Percentiles rank a stretch among this genome's conserved stretches.
phyloP scores from a whole-genome alignment of 2,888 invertebrate species.

The Conops quadrifasciatus region DNA sequence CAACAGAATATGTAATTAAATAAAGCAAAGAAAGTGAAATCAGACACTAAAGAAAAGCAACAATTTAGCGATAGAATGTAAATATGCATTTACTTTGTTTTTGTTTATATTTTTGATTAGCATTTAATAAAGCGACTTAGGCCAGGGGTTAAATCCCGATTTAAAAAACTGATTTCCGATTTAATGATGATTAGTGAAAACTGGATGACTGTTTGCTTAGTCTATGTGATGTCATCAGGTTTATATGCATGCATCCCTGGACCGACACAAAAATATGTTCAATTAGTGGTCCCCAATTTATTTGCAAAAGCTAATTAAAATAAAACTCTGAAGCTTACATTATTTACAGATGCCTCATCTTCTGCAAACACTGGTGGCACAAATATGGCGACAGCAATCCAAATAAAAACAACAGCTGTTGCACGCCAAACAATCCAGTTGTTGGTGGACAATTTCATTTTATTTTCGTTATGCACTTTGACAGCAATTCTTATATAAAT shows the following conservation, averaged over 20 bases:
- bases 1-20: too few species aligned
- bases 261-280: not conserved
- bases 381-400: conserved; percentile 44
- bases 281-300: not conserved
- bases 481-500: not conserved
- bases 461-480: not conserved
- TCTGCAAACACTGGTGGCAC: conserved; percentile 44
- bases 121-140: too few species aligned
- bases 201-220: too few species aligned
- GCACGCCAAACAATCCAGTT: conserved; percentile 14
- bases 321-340: conserved; percentile 15
- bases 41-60: too few species aligned
- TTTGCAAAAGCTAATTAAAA: not conserved
- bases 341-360: conserved; percentile 29
- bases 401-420: conserved; percentile 53
- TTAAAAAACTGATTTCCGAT: too few species aligned
- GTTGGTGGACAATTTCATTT: conserved; percentile 22
- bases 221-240: too few species aligned
- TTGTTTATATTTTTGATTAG: not conserved
- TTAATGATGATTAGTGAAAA: too few species aligned
- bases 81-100: not conserved
- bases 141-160: too few species aligned
- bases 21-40: too few species aligned
- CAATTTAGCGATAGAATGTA: not conserved
- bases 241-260: too few species aligned